Evolutionary conservation across 2,113 vertebrate species (phyloP).

Genomic region (Cephalopterus ornatus): DNA sequence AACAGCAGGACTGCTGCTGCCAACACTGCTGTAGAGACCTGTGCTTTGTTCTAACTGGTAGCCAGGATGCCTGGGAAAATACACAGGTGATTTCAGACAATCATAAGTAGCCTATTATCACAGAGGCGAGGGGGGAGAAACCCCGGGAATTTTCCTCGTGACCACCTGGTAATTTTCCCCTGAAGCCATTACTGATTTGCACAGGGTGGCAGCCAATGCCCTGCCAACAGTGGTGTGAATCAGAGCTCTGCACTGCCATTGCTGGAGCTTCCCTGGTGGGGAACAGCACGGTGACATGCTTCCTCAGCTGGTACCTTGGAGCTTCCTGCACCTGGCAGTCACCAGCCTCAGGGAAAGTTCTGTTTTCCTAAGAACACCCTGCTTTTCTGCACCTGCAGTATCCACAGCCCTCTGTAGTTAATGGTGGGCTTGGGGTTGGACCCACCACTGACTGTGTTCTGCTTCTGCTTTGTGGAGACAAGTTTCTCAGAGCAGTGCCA

Average conservation of each 20-base stretch:
- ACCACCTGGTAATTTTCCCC: conserved; percentile 46
- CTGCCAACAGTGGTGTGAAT: neutral
- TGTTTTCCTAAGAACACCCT: neutral
- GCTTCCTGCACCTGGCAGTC: neutral
- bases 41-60: neutral
- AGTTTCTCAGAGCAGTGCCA: neutral
- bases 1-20: neutral
- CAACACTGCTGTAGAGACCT: neutral
- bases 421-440: neutral
- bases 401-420: neutral
- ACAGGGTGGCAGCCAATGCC: neutral
- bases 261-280: neutral
- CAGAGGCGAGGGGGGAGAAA: neutral
- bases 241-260: neutral
- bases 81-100: conserved; percentile 5
- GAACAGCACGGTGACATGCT: neutral
- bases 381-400: neutral
- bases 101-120: neutral
- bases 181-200: neutral
- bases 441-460: neutral
- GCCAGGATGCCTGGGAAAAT: conserved; percentile 32
- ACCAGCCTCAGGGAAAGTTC: neutral
- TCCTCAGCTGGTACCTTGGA: neutral
- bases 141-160: neutral
- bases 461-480: neutral